Base-by-base conservation (phyloP, 2,888 invertebrate species). In the Chrysomela aeneicollis region DNA sequence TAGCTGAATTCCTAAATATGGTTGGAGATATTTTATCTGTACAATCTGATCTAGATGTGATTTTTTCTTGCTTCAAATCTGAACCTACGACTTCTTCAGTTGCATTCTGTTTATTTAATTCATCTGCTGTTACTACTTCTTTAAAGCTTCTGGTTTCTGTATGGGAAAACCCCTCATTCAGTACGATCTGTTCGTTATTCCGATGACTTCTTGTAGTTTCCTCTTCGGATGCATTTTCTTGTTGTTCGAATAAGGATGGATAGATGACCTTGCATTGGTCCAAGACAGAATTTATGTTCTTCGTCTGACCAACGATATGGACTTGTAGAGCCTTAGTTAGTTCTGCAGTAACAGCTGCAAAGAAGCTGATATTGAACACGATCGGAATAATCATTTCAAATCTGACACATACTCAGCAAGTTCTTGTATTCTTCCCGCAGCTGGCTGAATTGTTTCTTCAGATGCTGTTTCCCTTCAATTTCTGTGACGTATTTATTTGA, bases 251-350 rank as follows among this genome's bases (percentile, higher is more conserved):
- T 42, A 68, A 57, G 0, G 68, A 57, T 17, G 74, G 73, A 59
- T 74, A 74, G 8, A 74, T 71, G 15, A 53, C 47, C 59, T 66
- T 74, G 63, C 74, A 74, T 26, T 73, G 71, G 30, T 74, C 70
- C 22, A 74, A 54, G 12, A 71, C 72, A 4, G 53, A 46, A 42
- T 70, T 37, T 10, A 74, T 67, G 46, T 67, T 74, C 46, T 68
- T 69, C 3, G 73, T 66, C 63, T 74, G 74, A 2, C 72, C 69
- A 15, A 72, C 53, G 21, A 74, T 66, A 54, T 73, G 73, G 50
- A 67, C 37, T 67, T 73, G 69, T 10, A 73, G 63, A 5, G 69
- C 71, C 10, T 66, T 66, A 1, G 73, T 72, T n/a, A 72, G 64
- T 61, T 74, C 71, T 10, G 69, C 57, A 19, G 73, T 71, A 12